Evolutionary conservation across 2,113 vertebrate genomes (phyloP).

Genomic region (Heterocephalus glaber): DNA sequence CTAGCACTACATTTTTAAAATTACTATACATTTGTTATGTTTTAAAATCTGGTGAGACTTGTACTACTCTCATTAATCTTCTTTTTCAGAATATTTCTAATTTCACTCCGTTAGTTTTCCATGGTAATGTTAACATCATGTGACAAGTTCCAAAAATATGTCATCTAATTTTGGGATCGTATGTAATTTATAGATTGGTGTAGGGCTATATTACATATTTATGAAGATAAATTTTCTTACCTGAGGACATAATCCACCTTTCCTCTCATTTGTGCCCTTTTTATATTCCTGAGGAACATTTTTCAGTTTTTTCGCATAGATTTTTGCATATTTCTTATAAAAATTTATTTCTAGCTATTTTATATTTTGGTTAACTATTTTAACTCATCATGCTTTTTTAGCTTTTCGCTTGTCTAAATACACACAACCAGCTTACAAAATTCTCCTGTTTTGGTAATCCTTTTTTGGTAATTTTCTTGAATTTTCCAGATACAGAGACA

Average conservation of each 20-base stretch:
- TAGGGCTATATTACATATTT: background rate
- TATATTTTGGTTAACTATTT: background rate
- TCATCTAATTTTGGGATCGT: background rate
- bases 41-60: background rate
- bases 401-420: background rate
- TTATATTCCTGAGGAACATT: background rate
- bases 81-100: background rate
- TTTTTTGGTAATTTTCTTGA: background rate
- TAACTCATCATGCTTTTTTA: background rate
- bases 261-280: background rate
- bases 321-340: background rate
- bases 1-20: background rate
- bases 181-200: background rate
- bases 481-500: background rate
- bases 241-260: background rate
- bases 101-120: background rate
- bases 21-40: background rate
- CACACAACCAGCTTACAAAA: background rate
- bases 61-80: background rate
- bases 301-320: background rate
- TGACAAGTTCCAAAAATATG: constrained; percentile 1
- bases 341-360: background rate
- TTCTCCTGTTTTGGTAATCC: background rate
- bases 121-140: background rate
- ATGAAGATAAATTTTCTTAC: constrained; percentile 6